Percentiles rank a stretch among this genome's conserved stretches.
phyloP scores from a whole-genome alignment of 2,888 invertebrate genomes.

The Drosophila algonquin region DNA sequence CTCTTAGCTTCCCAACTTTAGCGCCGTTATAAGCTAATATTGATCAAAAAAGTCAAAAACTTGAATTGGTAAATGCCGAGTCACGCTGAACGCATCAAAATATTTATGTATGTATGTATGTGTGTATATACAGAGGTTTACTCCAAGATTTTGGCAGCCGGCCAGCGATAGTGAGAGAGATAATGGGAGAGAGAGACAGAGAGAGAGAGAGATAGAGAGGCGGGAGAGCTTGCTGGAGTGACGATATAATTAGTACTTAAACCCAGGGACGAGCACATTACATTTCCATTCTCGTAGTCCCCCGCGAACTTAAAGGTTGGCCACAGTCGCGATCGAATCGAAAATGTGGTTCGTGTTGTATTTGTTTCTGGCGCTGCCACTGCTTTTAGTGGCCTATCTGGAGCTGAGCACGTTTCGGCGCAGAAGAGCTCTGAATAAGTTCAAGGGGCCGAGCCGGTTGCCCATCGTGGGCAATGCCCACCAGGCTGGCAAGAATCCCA shows the following conservation, averaged over 20 bases:
- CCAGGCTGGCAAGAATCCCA: slow-evolving; percentile 72
- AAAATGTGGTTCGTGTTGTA: slow-evolving; percentile 61
- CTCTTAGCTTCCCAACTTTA: background rate
- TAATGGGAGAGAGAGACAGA: background rate
- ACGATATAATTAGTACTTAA: slow-evolving; percentile 20
- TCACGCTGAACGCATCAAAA: slow-evolving; percentile 35
- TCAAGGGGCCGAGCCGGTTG: slow-evolving; percentile 70
- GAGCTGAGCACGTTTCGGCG: slow-evolving; percentile 54
- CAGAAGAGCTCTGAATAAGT: slow-evolving; percentile 58
- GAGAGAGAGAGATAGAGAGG: background rate
- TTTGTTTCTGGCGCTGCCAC: slow-evolving; percentile 55
- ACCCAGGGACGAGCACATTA: background rate
- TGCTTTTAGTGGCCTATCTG: slow-evolving; percentile 55
- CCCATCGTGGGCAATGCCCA: slow-evolving; percentile 81
- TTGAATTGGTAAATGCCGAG: slow-evolving; percentile 5
- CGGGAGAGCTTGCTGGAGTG: background rate
- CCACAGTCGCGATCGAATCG: background rate
- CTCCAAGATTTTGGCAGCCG: background rate
- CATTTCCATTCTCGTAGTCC: slow-evolving; percentile 35
- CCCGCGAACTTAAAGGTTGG: slow-evolving; percentile 5
- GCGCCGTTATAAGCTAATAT: background rate
- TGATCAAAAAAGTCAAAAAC: slow-evolving; percentile 4
- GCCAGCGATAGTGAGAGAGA: background rate
- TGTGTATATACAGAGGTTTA: background rate
- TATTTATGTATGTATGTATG: slow-evolving; percentile 1